Base-by-base conservation (phyloP, 2,888 invertebrate genomes). In the Cephus pygmeus region DNA sequence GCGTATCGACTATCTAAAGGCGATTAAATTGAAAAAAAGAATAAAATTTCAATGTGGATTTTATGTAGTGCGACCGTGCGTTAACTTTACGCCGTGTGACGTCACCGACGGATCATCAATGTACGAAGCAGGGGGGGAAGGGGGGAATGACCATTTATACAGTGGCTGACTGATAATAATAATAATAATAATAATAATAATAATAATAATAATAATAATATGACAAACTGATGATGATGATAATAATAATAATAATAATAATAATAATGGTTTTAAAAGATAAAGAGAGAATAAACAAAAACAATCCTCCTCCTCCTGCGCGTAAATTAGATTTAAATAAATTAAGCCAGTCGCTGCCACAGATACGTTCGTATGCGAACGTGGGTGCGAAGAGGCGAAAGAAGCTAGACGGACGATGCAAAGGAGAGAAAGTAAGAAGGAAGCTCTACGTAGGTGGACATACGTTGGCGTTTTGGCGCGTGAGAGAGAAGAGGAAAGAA, bases 281-380 rank as follows among this genome's bases (percentile, higher is more conserved):
- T 12, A 35, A 35, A 35, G 3, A 12, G 35, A 76, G 76, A 76
- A 78, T 76, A 80, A 69, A 71, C 12, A 76, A 81, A 31, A 79
- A 34, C 69, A 69, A 40, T 34, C 23, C 35, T 30, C 69, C 35
- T 35, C 0, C 35, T 34, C 9, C 34, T 34, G 9, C 9, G 79
- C 83, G 84, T 81, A 84, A 83, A 84, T 81, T 85, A 88, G 77
- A 86, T 83, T 83, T 84, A 81, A 89, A 87, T 87, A 89, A 90
- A 88, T 89, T 88, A 89, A 90, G 87, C 88, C 86, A 83, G 83
- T 88, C 85, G 85, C 84, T 84, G 86, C 87, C 85, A 86, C 85
- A 86, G 81, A 80, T 85, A 56, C 23, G 56, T 56, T 9, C 1
- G 23, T 84, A 83, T 80, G 80, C 84, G 84, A 87, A 88, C 83